Base-by-base conservation (phyloP, 2,113 vertebrate genomes). In the Pao palembangensis region DNA sequence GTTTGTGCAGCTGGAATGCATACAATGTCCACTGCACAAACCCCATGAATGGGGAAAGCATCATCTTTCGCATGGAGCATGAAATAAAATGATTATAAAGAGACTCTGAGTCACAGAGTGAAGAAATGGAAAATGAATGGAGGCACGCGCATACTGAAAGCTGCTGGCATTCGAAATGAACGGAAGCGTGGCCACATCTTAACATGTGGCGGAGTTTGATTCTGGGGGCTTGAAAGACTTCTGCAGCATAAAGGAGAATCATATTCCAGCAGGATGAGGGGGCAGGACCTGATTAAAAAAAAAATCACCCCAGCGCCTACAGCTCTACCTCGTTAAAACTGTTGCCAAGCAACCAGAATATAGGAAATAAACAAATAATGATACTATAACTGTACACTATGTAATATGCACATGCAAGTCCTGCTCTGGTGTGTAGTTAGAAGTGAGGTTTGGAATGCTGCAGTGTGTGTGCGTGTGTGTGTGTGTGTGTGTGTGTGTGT, bases 291-390 rank as follows among this genome's bases (percentile, higher is more conserved):
- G 69, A 78, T 84, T 55, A 81, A 73, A 80, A 23, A 23, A 23
- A 23, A 75, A 63, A 61, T 13, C 61, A 75, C 64, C 77, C 74
- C 73, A 68, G 59, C 60, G 71, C 52, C 62, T 67, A 55, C 59
- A 44, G 50, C 62, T 74, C 58, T 61, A 79, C 58, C 66, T 74
- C 55, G 42, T 78, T 69, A 70, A 71, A 54, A 62, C 61, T 59
- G 81, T 84, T 82, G 78, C 85, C 61, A 83, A 73, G 85, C 84
- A 89, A 82, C 82, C 53, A 57, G 81, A 76, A 71, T 49, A 67
- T 59, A 57, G 73, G 50, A 76, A 77, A 81, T 71, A 58, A 67
- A 54, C 66, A 61, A 51, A 60, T 68, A 64, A 64, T 38, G 50
- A 81, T 69, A 8, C 10, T 59, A 28, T 61, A 51, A 58, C 47